A percentile compares a stretch with the other conserved stretches of the same genome.
Conservation (phyloP, 2,797 vertebrate species). For the Coluber constrictor region DNA sequence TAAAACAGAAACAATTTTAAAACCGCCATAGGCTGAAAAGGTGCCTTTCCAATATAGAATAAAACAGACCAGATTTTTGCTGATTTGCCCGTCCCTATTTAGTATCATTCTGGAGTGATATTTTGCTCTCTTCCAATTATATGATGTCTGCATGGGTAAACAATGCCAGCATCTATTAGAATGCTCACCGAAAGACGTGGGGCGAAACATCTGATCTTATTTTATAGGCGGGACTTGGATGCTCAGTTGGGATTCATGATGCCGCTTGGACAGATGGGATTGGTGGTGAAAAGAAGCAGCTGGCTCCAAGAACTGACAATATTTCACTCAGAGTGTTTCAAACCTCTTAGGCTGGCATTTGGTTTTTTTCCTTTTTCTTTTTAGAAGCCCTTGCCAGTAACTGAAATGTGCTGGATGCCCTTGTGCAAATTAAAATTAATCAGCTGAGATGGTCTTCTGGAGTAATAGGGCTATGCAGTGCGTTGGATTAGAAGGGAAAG, state of each 20-base stretch:
- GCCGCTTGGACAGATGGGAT: neutral
- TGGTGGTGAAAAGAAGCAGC: conserved; percentile 1
- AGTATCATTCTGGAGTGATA: neutral
- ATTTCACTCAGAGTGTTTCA: neutral
- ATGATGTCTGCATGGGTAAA: neutral
- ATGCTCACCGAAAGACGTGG: neutral
- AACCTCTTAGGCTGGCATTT: neutral
- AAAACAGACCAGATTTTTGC: neutral
- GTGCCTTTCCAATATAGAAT: neutral
- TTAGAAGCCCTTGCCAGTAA: neutral
- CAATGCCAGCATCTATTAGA: neutral
- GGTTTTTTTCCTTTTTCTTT: neutral
- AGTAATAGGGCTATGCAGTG: neutral
- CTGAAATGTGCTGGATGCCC: neutral
- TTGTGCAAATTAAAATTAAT: neutral
- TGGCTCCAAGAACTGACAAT: conserved; percentile 9
- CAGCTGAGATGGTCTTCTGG: neutral
- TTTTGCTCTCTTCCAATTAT: neutral
- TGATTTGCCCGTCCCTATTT: neutral
- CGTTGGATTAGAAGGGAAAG: neutral
- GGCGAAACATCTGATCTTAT: conserved; percentile 1
- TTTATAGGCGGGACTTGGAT: neutral
- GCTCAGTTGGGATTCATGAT: neutral
- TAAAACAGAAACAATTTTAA: neutral
- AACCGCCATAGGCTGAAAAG: neutral